Evolutionary conservation across 1,140 invertebrate genomes (phyloP), one percentile per base, ranked within the genome.

Genomic region (Drosophila baimaii): DNA sequence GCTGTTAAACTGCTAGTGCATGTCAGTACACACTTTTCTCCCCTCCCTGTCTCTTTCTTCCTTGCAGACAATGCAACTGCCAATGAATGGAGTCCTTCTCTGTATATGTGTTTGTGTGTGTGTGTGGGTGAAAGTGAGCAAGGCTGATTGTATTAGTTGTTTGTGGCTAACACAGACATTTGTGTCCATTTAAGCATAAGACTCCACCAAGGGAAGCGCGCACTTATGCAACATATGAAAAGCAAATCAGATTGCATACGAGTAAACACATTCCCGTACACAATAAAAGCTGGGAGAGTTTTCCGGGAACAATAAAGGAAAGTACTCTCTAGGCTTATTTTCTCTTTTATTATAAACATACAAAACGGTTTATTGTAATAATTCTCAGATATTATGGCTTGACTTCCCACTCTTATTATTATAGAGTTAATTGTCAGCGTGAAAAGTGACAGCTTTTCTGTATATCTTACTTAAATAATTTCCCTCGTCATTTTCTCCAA

Each of bases 1-100:
- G 73, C 63, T 77, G 77, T 73, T 80, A 72, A 86, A 79, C 74
- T 81, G 78, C 69, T 79, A 81, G 78, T 81, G 41, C 58, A 62
- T 58, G 23, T 59, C 77, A 21, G 52, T 21, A 54, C 19, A 29
- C 44, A 41, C 37, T 31, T 23, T 69, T 7, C 13, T 33, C 21
- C 58, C 19, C 49, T 19, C 52, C 25, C 5, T 1, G 5, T 13
- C 19, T 5, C 31, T 19, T n/a, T 23, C 68, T 29, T 15, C 27
- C 12, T 7, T 13, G 17, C 68, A 54, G 39, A 81, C 68, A 82
- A 70, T 80, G 83, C 76, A 82, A 66, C 61, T 79, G 79, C 71
- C 75, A 57, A 47, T 70, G 31, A 37, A 66, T 59, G 17, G 21
- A 10, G 29, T n/a, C 51, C 35, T 54, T 35, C 51, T 21, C 29